Evolutionary conservation across 1,140 invertebrate genomes (phyloP), one percentile per base, ranked within the genome.

Genomic region (Lepeophtheirus salmonis): DNA sequence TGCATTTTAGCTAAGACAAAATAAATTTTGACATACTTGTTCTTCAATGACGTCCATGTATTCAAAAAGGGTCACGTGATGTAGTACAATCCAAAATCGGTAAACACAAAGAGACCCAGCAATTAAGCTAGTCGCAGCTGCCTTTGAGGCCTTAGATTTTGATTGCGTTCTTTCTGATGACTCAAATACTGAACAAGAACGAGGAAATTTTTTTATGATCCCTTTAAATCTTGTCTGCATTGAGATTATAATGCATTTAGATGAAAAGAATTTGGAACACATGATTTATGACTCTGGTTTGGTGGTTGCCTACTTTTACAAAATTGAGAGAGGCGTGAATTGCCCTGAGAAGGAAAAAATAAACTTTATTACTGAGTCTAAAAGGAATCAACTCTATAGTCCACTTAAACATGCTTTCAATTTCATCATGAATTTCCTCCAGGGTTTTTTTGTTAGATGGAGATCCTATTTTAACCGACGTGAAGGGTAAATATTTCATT

Each of bases 401-500:
- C 84, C 85, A n/a, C 70, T 92, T 0, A 90, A 90, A 68, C 86
- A 86, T 26, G 85, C 87, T 4, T 89, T 90, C 69, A 79, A 83
- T 64, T 83, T 84, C 53, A 78, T 91, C 50, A 75, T 91, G 50
- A 78, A 58, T 16, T 58, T 54, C 14, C 54, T 54, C n/a, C 64
- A 62, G 23, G 63, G 24, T 16, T 16, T n/a, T 50, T 1, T 24
- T 50, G 18, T 21, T 23, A 20, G 16, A 55, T 13, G 41, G 59
- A 10, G 49, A 55, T 4, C 23, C 53, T 14, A 53, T 63, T 12
- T 16, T 55, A 13, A 74, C 74, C 64, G 77, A 79, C 62, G 79
- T 77, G 62, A 65, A 79, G 18, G 74, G 73, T 65, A 82, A 83
- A 71, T 72, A 83, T 48, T 86, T 89, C 71, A 75, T 88, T 1